Percentiles rank a stretch among this genome's conserved stretches.
Conservation (phyloP, 2,888 invertebrate genomes). For the Seladonia tumulorum region DNA sequence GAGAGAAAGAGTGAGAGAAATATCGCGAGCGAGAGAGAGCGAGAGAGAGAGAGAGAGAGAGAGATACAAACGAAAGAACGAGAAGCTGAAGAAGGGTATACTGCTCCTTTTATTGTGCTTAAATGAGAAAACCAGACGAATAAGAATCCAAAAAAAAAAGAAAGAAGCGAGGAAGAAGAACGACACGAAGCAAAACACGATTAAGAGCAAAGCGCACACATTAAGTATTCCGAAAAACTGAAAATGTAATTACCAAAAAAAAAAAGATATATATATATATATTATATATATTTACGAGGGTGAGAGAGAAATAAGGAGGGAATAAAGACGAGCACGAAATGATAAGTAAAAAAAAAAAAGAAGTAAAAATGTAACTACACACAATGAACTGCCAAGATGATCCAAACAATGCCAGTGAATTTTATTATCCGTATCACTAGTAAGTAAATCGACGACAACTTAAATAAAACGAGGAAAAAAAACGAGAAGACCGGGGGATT, state of each 20-base stretch:
- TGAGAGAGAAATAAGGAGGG: background rate
- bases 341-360: conserved; percentile 29
- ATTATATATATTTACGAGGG: background rate
- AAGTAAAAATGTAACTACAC: conserved; percentile 65
- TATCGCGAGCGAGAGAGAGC: conserved; percentile 6
- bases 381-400: conserved; percentile 84
- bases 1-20: conserved; percentile 17
- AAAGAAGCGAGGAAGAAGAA: conserved; percentile 7
- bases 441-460: conserved; percentile 74
- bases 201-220: conserved; percentile 81
- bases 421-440: conserved; percentile 84
- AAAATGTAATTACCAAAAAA: conserved; percentile 37
- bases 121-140: conserved; percentile 17
- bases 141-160: conserved; percentile 17
- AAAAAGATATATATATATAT: conserved; percentile 13
- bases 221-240: conserved; percentile 77
- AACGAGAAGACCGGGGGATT: conserved; percentile 70
- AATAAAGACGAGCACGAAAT: conserved; percentile 3
- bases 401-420: conserved; percentile 83
- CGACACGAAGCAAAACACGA: conserved; percentile 29
- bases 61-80: conserved; percentile 47
- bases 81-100: conserved; percentile 61
- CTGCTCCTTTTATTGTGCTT: conserved; percentile 61
- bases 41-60: conserved; percentile 24
- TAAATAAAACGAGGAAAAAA: conserved; percentile 41